phyloP scores from a whole-genome alignment of 2,888 invertebrate species.

The Lasioglossum leucozonium region DNA sequence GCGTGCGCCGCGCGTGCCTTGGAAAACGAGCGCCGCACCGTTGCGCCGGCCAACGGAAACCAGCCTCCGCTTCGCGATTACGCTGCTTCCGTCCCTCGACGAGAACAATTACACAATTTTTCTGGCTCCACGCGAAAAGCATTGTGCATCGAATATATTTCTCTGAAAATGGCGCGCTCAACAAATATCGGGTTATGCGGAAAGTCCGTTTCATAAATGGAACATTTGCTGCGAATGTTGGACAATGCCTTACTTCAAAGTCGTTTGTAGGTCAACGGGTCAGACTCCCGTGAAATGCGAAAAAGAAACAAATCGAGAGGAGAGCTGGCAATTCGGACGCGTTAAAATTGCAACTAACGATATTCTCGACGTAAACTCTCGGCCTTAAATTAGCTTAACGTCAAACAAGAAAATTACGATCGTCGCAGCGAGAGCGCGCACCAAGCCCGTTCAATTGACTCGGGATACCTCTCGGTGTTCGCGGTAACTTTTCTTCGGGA shows the following conservation, averaged over 20 bases:
- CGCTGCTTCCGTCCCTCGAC: neutral
- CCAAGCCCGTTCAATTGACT: neutral
- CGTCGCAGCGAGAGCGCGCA: neutral
- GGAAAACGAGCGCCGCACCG: conserved; percentile 30
- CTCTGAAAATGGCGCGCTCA: neutral
- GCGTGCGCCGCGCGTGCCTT: conserved; percentile 55
- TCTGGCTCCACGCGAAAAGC: neutral
- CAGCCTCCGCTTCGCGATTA: neutral
- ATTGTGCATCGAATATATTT: neutral
- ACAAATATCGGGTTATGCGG: too few species aligned
- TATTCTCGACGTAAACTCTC: neutral
- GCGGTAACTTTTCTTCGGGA: conserved; percentile 22
- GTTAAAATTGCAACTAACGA: neutral
- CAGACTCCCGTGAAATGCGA: too few species aligned
- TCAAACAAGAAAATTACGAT: neutral
- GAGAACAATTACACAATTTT: neutral
- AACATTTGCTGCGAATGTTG: too few species aligned
- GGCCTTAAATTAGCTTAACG: neutral
- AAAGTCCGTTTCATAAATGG: too few species aligned
- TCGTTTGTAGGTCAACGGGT: too few species aligned
- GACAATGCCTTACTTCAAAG: too few species aligned
- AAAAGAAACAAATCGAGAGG: too few species aligned
- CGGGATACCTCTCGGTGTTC: conserved; percentile 4
- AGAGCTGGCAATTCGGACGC: neutral
- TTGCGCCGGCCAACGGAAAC: conserved; percentile 5